Percentiles rank a stretch among this genome's conserved stretches.
These are phyloP conservation scores for Thaleichthys pacificus DNA, from an alignment of 2,797 vertebrate genomes.

Conservation along the genomic window DNA sequence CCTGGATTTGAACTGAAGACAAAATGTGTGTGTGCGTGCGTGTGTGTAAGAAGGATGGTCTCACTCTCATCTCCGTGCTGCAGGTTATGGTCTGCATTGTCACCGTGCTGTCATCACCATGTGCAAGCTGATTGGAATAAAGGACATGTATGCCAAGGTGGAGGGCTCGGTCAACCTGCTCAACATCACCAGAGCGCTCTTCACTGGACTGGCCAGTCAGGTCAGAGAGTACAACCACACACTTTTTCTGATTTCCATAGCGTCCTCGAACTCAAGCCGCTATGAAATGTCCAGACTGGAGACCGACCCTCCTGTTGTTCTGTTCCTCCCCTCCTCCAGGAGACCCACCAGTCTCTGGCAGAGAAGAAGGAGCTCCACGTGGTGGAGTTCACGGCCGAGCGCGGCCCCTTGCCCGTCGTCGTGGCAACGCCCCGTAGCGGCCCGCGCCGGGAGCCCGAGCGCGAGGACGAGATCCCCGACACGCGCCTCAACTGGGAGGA, in stretches of 20 bases:
- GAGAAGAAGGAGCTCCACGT: conserved; percentile 86
- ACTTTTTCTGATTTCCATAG: neutral
- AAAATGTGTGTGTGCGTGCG: neutral
- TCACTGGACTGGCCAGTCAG: conserved; percentile 86
- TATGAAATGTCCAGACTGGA: neutral
- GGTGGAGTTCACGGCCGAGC: conserved; percentile 85
- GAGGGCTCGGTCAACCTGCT: conserved; percentile 86
- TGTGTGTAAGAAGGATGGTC: neutral
- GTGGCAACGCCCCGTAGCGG: conserved; percentile 78
- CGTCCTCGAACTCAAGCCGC: neutral
- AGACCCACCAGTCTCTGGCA: conserved; percentile 85
- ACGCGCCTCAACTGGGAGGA: conserved; percentile 84
- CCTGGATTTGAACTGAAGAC: too few relatives aligned
- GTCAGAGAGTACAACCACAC: conserved; percentile 61
- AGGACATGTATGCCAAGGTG: conserved; percentile 90
- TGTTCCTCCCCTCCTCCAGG: conserved; percentile 59
- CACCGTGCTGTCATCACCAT: conserved; percentile 92
- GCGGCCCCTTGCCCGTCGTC: conserved; percentile 81
- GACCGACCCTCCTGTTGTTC: neutral
- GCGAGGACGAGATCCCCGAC: conserved; percentile 78
- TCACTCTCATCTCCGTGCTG: neutral
- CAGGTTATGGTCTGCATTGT: conserved; percentile 92
- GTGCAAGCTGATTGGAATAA: conserved; percentile 90
- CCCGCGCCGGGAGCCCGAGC: conserved; percentile 68
- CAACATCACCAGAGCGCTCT: conserved; percentile 88